These are phyloP conservation scores for Strigamia maritima DNA, from an alignment of 2,888 invertebrate species.

Conservation along the genomic window DNA sequence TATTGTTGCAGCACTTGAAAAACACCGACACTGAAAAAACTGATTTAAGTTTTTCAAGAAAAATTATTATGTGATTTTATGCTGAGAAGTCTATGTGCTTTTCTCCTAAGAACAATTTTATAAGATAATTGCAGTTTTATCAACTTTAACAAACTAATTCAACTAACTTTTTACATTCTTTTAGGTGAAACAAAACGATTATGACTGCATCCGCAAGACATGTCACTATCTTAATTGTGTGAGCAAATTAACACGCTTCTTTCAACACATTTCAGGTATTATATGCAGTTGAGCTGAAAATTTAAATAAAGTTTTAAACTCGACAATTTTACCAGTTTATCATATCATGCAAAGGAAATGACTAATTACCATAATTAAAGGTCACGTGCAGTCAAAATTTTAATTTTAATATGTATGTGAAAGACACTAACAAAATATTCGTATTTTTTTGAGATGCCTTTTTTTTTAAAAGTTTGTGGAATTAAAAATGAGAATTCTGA, in stretches of 20 bases:
- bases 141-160: not conserved
- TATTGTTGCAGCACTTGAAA: no score
- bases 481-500: no score
- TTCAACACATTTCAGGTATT: not conserved
- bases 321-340: not conserved
- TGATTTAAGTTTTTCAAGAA: no score
- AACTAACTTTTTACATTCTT: not conserved
- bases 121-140: not conserved
- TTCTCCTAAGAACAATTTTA: not conserved
- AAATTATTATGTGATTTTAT: no score
- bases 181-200: not conserved
- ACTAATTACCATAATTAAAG: no score
- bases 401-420: no score
- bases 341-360: not conserved
- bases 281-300: not conserved
- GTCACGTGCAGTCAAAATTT: no score
- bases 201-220: not conserved
- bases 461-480: no score
- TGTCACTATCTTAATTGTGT: not conserved
- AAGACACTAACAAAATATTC: no score
- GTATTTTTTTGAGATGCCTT: no score
- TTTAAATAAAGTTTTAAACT: not conserved
- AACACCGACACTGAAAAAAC: no score
- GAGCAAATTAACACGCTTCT: not conserved
- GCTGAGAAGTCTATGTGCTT: no score